Evolutionary conservation across 2,113 vertebrate genomes (phyloP).

Genomic region (Typhlomys cinereus): DNA sequence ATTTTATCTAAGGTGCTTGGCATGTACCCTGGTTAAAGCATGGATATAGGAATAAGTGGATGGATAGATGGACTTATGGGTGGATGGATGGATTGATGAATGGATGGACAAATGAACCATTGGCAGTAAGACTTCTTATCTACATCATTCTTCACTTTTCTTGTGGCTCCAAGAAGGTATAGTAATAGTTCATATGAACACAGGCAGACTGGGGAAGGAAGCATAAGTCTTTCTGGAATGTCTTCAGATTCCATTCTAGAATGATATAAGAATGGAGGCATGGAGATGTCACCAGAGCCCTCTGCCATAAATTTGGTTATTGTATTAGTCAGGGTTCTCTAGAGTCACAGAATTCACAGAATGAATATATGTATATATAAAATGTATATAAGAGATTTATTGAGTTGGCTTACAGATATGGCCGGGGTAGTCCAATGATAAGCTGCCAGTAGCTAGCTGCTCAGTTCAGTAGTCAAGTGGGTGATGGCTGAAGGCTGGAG

Average conservation of each 20-base stretch:
- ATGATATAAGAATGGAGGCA: background rate
- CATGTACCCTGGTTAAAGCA: background rate
- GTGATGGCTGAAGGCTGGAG: too few species aligned
- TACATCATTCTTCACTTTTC: background rate
- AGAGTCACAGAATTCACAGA: too few species aligned
- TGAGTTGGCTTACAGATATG: too few species aligned
- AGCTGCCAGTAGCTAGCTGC: too few species aligned
- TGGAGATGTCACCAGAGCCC: background rate
- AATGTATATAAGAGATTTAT: too few species aligned
- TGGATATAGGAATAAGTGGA: background rate
- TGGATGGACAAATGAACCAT: background rate
- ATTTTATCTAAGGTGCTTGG: background rate
- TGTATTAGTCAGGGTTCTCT: too few species aligned
- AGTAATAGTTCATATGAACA: background rate
- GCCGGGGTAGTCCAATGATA: too few species aligned
- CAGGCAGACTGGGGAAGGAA: background rate
- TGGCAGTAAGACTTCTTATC: background rate
- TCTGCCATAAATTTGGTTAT: background rate
- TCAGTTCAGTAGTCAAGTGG: too few species aligned
- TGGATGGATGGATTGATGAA: background rate
- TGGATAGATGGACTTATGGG: background rate
- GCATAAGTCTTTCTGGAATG: background rate
- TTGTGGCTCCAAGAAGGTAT: background rate
- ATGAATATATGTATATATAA: too few species aligned
- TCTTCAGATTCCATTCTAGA: background rate